Evolutionary conservation across 2,113 vertebrate species (phyloP).

Genomic region (Murina feae): DNA sequence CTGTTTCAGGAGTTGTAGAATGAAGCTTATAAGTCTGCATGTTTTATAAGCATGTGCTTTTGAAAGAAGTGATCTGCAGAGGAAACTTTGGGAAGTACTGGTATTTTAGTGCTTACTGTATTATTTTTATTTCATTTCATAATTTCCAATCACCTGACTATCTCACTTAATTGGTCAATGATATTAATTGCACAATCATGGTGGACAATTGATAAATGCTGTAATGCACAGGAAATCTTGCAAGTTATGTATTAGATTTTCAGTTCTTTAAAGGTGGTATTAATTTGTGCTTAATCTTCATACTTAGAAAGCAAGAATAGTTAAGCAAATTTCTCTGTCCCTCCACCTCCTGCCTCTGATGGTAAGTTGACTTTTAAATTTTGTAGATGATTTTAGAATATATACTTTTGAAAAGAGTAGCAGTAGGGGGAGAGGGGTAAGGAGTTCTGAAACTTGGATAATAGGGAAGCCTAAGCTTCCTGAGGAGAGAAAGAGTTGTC

Average conservation of each 20-base stretch:
- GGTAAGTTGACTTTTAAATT: background rate
- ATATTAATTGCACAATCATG: background rate
- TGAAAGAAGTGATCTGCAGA: background rate
- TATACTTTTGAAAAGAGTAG: background rate
- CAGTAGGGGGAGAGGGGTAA: background rate
- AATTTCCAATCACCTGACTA: background rate
- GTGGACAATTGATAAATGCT: background rate
- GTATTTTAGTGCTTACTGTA: background rate
- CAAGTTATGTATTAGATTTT: background rate
- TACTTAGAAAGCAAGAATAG: background rate
- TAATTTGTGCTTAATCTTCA: background rate
- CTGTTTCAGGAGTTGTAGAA: background rate
- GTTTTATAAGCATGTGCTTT: background rate
- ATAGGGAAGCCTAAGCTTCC: background rate
- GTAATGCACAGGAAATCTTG: background rate
- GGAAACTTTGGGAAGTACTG: background rate
- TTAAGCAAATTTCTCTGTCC: background rate
- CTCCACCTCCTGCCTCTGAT: background rate
- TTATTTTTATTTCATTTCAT: background rate
- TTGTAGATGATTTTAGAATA: background rate
- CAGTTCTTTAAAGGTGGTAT: background rate
- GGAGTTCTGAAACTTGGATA: background rate
- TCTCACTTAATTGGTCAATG: background rate
- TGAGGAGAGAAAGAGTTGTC: background rate
- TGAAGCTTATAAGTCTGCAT: background rate